A percentile compares a stretch with the other conserved stretches of the same genome.
Conservation (phyloP, 2,888 invertebrate genomes). For the Papilio gigon region DNA sequence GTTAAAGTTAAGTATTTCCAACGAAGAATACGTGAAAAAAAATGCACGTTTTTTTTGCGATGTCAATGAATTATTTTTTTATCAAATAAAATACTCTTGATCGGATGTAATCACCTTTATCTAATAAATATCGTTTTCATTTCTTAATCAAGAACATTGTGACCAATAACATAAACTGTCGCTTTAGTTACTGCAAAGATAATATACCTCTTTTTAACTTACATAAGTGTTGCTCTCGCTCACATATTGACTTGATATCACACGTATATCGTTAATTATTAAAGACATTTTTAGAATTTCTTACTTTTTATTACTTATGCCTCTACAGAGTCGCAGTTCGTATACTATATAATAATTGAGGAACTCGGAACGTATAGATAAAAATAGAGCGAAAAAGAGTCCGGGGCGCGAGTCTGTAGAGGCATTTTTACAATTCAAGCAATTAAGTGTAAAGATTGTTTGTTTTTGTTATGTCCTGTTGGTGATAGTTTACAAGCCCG, state of each 20-base stretch:
- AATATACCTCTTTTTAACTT: neutral
- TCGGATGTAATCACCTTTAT: neutral
- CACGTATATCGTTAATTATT: too few species aligned
- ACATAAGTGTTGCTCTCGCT: neutral
- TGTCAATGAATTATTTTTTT: neutral
- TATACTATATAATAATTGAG: too few species aligned
- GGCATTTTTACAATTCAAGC: too few species aligned
- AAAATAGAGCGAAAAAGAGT: too few species aligned
- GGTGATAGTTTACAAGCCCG: neutral
- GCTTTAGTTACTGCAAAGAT: neutral
- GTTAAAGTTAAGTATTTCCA: conserved; percentile 24
- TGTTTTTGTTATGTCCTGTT: neutral
- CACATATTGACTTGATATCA: neutral
- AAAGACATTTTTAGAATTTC: too few species aligned
- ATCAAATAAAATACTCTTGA: neutral
- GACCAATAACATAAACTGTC: too few species aligned
- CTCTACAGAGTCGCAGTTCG: too few species aligned
- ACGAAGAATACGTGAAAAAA: neutral
- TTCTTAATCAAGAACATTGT: neutral
- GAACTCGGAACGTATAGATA: too few species aligned
- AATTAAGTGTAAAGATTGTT: too few species aligned
- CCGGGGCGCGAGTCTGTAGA: too few species aligned
- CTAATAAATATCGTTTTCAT: neutral
- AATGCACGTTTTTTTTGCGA: neutral
- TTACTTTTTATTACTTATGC: too few species aligned